Evolutionary conservation across 2,888 invertebrate genomes (phyloP).

Genomic region (Agonopterix arenella): DNA sequence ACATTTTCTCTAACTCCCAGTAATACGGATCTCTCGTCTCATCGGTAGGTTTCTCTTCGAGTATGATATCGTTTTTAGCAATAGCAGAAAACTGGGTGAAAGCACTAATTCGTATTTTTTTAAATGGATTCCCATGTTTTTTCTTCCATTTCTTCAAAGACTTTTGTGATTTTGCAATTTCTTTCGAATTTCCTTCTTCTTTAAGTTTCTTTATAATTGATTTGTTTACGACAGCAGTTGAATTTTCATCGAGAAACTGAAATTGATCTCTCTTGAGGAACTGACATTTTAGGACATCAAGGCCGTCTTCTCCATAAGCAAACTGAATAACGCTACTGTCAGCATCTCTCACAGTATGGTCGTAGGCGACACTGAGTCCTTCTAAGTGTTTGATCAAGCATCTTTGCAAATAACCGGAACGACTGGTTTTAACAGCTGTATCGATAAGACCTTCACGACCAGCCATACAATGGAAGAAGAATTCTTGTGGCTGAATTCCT

Average conservation of each 20-base stretch:
- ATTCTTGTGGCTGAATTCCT: conserved; percentile 98
- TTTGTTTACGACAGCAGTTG: conserved; percentile 78
- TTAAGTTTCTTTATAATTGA: conserved; percentile 77
- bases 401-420: conserved; percentile 97
- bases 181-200: conserved; percentile 66
- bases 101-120: conserved; percentile 66
- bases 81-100: conserved; percentile 79
- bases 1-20: conserved; percentile 79
- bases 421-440: conserved; percentile 99
- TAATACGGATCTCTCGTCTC: conserved; percentile 78
- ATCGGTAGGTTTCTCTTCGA: conserved; percentile 60
- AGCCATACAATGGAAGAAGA: conserved; percentile 99
- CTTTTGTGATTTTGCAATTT: conserved; percentile 75
- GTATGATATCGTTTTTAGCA: conserved; percentile 59
- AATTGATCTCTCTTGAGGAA: conserved; percentile 87
- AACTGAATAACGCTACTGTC: conserved; percentile 96
- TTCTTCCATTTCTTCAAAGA: conserved; percentile 79
- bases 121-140: conserved; percentile 61
- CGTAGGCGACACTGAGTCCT: conserved; percentile 94
- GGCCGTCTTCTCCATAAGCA: conserved; percentile 94
- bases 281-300: conserved; percentile 92
- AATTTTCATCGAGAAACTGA: conserved; percentile 89
- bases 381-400: conserved; percentile 99
- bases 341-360: conserved; percentile 96
- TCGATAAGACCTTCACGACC: conserved; percentile 99